phyloP scores from a whole-genome alignment of 2,888 invertebrate genomes.

The Torymus auratus region DNA sequence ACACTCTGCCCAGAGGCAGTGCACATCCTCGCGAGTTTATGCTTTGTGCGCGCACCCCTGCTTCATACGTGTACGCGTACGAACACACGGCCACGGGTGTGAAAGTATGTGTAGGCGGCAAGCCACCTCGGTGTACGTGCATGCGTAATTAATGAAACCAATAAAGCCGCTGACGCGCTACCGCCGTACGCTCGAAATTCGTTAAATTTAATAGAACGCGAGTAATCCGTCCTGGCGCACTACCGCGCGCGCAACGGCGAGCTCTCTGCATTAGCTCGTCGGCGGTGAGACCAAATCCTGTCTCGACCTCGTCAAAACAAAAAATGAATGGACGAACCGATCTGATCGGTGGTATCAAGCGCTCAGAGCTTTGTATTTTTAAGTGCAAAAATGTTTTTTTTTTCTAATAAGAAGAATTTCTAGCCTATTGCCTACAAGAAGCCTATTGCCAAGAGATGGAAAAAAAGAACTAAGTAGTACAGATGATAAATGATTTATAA shows the following conservation, averaged over 20 bases:
- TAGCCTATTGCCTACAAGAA: too few species aligned
- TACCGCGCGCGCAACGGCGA: not conserved
- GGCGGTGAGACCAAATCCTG: not conserved
- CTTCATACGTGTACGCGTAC: not conserved
- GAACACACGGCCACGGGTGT: not conserved
- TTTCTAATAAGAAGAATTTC: too few species aligned
- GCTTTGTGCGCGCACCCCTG: not conserved
- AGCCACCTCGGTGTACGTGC: conserved; percentile 56
- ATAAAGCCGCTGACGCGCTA: conserved; percentile 66
- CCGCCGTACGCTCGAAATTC: conserved; percentile 66
- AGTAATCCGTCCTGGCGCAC: conserved; percentile 65
- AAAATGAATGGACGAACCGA: not conserved
- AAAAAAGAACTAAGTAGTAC: too few species aligned
- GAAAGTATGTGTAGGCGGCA: conserved; percentile 3
- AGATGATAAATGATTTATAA: too few species aligned
- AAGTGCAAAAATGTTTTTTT: too few species aligned
- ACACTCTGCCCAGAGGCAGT: too few species aligned
- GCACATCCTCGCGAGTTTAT: too few species aligned
- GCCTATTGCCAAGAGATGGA: too few species aligned
- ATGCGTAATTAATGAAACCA: conserved; percentile 75
- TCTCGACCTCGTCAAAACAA: conserved; percentile 21
- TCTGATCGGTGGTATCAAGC: not conserved
- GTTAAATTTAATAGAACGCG: conserved; percentile 76
- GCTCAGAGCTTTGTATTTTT: conserved; percentile 29
- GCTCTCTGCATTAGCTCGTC: conserved; percentile 25